Percentiles rank a stretch among this genome's conserved stretches.
phyloP scores from a whole-genome alignment of 2,888 invertebrate species.

The Drosophila sordidula region DNA sequence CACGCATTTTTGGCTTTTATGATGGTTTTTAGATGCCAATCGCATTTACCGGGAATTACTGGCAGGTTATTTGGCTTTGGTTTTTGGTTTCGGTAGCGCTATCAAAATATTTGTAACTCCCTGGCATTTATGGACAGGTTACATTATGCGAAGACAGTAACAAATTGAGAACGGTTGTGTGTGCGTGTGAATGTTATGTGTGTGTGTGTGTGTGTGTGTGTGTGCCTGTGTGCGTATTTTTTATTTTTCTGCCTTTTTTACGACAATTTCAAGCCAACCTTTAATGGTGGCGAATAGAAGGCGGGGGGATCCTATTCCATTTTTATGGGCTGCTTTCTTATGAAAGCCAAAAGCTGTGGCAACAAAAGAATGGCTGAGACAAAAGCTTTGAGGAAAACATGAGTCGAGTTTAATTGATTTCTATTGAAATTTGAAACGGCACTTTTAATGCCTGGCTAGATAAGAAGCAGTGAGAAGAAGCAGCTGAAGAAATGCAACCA shows the following conservation, averaged over 20 bases:
- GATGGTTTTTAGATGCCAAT: conserved; percentile 51
- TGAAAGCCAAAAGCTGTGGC: conserved; percentile 40
- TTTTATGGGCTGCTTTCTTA: conserved; percentile 47
- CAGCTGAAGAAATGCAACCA: conserved; percentile 17
- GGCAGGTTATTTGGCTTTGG: conserved; percentile 15
- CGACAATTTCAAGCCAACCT: conserved; percentile 68
- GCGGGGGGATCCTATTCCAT: conserved; percentile 16
- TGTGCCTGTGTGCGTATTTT: conserved; percentile 22
- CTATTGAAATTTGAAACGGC: conserved; percentile 77
- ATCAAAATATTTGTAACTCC: conserved; percentile 74
- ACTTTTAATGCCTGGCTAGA: conserved; percentile 58
- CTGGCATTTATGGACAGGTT: conserved; percentile 64
- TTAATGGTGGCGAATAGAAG: conserved; percentile 50
- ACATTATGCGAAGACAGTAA: conserved; percentile 48
- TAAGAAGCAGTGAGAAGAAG: conserved; percentile 13
- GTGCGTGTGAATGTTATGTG: conserved; percentile 17
- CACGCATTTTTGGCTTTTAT: conserved; percentile 33
- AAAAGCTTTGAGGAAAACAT: conserved; percentile 62
- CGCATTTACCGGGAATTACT: conserved; percentile 63
- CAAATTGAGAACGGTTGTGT: conserved; percentile 53
- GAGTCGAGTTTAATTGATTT: conserved; percentile 71
- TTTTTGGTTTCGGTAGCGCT: conserved; percentile 45
- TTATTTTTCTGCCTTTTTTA: conserved; percentile 56
- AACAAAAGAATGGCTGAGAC: conserved; percentile 53
- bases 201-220: conserved; percentile 23